phyloP scores from a whole-genome alignment of 1,140 invertebrate species.

The Lordiphosa stackelbergi region DNA sequence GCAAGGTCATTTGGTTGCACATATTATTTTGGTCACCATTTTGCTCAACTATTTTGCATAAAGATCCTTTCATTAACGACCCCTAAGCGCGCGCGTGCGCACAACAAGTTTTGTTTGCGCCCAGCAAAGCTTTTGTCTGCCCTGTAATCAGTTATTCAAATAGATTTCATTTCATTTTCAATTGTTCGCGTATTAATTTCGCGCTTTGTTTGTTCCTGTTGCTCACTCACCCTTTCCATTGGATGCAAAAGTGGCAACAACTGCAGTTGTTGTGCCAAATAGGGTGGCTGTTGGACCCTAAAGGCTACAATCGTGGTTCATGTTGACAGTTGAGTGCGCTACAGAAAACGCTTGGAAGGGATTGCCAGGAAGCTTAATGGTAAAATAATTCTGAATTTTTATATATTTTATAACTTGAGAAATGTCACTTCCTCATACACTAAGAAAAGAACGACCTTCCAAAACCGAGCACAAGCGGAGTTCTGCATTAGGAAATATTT shows the following conservation, averaged over 20 bases:
- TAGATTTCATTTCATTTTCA: conserved; percentile 54
- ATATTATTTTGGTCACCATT: conserved; percentile 13
- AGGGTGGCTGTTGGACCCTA: no score
- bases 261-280: conserved; percentile 2
- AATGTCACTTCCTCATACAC: no score
- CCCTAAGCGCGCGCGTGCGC: conserved; percentile 48
- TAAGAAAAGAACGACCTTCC: no score
- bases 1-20: conserved; percentile 47
- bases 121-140: conserved; percentile 17
- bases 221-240: conserved; percentile 28
- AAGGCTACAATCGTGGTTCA: no score
- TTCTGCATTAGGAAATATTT: no score
- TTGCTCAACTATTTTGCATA: conserved; percentile 21
- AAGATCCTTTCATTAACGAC: conserved; percentile 63
- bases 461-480: no score
- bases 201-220: conserved; percentile 34
- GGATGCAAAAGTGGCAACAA: conserved; percentile 28
- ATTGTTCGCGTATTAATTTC: conserved; percentile 59
- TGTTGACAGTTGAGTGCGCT: no score
- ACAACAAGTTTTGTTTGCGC: conserved; percentile 42
- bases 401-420: no score
- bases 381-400: no score
- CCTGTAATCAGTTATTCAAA: conserved; percentile 69
- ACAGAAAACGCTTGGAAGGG: no score
- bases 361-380: no score